Evolutionary conservation across 2,888 invertebrate genomes (phyloP).

Genomic region (Baronia brevicornis): DNA sequence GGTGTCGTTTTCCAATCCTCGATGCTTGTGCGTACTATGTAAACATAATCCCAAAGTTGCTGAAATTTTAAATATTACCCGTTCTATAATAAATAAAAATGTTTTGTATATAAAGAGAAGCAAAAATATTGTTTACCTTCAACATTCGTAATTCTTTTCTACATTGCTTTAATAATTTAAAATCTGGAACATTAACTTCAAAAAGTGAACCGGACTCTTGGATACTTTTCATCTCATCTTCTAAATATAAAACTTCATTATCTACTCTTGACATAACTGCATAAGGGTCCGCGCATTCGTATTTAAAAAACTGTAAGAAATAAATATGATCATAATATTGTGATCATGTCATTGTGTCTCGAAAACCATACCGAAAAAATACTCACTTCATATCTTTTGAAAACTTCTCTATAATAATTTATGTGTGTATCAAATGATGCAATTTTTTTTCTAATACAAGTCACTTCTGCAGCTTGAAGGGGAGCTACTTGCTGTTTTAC

Average conservation of each 20-base stretch:
- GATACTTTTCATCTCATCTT: slow-evolving; percentile 89
- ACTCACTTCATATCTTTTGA: slow-evolving; percentile 80
- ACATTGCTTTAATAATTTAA: slow-evolving; percentile 93
- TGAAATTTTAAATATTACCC: slow-evolving; percentile 48
- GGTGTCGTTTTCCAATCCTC: slow-evolving; percentile 98
- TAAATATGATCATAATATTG: too few relatives aligned
- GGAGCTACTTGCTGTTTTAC: slow-evolving; percentile 97
- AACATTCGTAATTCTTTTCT: slow-evolving; percentile 91
- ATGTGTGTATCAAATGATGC: slow-evolving; percentile 89
- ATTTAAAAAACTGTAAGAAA: slow-evolving; percentile 78
- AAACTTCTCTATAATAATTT: slow-evolving; percentile 90
- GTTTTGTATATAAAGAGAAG: background rate
- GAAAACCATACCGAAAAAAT: too few relatives aligned
- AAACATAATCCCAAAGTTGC: slow-evolving; percentile 97
- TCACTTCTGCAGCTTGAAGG: slow-evolving; percentile 94
- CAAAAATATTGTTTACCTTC: slow-evolving; percentile 73
- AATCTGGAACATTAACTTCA: slow-evolving; percentile 96
- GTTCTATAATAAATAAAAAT: slow-evolving; percentile 3
- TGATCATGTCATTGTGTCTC: too few relatives aligned
- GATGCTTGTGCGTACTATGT: slow-evolving; percentile 91
- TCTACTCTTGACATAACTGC: slow-evolving; percentile 85
- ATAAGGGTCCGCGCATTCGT: slow-evolving; percentile 84
- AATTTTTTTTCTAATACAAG: slow-evolving; percentile 91
- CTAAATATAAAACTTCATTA: slow-evolving; percentile 84
- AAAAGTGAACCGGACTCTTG: slow-evolving; percentile 94